A percentile compares a stretch with the other conserved stretches of the same genome.
Conservation (phyloP, 2,113 vertebrate species). For the Callithrix jacchus region DNA sequence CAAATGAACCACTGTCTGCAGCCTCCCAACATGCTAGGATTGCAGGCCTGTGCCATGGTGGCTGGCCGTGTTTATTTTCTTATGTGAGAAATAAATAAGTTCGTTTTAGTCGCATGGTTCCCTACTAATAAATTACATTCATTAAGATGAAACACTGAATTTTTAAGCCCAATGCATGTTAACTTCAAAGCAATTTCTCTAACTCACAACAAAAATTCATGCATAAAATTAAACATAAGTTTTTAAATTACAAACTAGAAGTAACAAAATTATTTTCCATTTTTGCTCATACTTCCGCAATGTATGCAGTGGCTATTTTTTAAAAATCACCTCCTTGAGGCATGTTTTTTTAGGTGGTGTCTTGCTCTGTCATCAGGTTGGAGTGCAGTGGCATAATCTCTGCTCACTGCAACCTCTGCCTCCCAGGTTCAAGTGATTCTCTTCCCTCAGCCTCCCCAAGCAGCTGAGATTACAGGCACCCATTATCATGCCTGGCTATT, state of each 20-base stretch:
- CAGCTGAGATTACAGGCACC: no score
- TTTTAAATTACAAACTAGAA: conserved; percentile 1
- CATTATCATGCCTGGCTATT: no score
- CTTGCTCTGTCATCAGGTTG: no score
- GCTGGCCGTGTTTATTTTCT: not conserved
- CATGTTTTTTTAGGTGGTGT: no score
- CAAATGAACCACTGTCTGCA: not conserved
- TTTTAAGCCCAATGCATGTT: not conserved
- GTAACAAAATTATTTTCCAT: not conserved
- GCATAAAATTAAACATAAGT: not conserved
- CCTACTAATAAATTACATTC: conserved; percentile 10
- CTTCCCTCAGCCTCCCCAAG: no score
- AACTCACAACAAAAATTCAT: not conserved
- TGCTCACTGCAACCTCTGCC: no score
- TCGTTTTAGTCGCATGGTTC: not conserved
- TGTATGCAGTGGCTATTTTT: not conserved
- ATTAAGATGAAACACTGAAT: not conserved
- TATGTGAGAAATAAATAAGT: not conserved
- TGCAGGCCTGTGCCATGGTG: not conserved
- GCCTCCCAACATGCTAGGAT: not conserved
- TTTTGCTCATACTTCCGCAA: not conserved
- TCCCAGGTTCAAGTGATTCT: no score
- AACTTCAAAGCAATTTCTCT: not conserved
- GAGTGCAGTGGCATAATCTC: no score
- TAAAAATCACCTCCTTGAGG: not conserved